These are phyloP conservation scores for Archips xylosteana DNA, from an alignment of 2,888 invertebrate species.

Conservation along the genomic window DNA sequence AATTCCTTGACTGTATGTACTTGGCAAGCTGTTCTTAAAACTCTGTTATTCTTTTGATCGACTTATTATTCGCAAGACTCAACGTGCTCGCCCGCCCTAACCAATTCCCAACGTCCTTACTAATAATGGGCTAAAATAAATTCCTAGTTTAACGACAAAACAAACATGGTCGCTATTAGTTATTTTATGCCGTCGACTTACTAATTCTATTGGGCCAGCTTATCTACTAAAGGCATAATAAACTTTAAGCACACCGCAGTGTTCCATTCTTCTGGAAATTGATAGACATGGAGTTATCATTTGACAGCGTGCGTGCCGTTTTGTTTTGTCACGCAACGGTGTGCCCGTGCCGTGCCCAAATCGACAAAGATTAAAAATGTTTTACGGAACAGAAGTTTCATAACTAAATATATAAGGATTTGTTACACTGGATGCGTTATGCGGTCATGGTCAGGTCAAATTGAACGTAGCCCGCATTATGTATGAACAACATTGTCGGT, in stretches of 20 bases:
- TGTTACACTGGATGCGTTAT: too few species aligned
- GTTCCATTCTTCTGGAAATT: conserved; percentile 79
- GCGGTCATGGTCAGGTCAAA: too few species aligned
- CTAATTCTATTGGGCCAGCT: conserved; percentile 66
- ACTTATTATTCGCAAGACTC: background rate
- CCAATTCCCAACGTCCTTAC: conserved; percentile 31
- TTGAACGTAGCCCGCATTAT: too few species aligned
- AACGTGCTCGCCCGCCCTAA: conserved; percentile 8
- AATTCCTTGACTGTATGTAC: too few species aligned
- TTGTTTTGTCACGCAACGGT: conserved; percentile 76
- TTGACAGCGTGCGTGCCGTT: conserved; percentile 82
- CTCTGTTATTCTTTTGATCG: background rate
- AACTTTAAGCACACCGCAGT: conserved; percentile 58
- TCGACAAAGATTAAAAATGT: conserved; percentile 59
- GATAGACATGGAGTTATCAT: conserved; percentile 84
- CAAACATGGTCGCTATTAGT: conserved; percentile 54
- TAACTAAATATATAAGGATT: background rate
- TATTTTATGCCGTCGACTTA: conserved; percentile 58
- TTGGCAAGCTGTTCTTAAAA: background rate
- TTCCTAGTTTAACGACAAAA: conserved; percentile 42
- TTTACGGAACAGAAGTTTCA: background rate
- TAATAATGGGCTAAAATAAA: conserved; percentile 40
- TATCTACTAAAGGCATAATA: conserved; percentile 73
- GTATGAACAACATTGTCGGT: too few species aligned
- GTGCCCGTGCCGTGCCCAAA: conserved; percentile 66